A percentile compares a stretch with the other conserved stretches of the same genome.
phyloP scores from a whole-genome alignment of 2,888 invertebrate species.

The Polydrusus pterygomalis region DNA sequence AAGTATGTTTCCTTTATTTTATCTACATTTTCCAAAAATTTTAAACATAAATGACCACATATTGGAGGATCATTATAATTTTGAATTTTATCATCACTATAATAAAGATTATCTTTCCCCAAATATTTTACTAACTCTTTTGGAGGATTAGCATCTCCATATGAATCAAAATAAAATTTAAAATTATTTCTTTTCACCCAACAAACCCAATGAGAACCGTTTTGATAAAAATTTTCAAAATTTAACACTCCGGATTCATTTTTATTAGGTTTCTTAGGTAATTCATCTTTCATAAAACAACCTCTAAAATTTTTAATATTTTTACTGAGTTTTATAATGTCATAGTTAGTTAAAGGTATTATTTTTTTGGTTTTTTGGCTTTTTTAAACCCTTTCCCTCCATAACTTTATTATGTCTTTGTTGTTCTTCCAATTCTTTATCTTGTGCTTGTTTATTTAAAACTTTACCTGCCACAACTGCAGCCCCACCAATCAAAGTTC shows the following conservation, averaged over 20 bases:
- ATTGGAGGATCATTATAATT: no score
- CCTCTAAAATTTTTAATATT: conserved; percentile 5
- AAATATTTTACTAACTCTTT: neutral
- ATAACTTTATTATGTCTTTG: neutral
- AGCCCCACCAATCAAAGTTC: neutral
- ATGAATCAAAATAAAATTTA: neutral
- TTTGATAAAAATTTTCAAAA: neutral
- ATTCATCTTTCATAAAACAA: neutral
- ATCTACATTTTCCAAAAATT: neutral
- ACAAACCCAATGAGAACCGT: neutral
- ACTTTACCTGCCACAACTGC: neutral
- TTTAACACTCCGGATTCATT: neutral
- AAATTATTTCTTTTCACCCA: neutral
- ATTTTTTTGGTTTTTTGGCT: neutral
- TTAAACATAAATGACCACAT: no score
- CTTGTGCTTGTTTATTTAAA: neutral
- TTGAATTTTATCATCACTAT: neutral
- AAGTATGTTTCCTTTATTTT: neutral
- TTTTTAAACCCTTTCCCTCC: conserved; percentile 7
- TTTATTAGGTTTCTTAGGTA: neutral
- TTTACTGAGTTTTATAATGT: neutral
- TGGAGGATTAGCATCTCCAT: neutral
- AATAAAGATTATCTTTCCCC: neutral
- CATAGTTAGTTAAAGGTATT: conserved; percentile 1
- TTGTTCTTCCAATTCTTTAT: conserved; percentile 1